Base-by-base conservation (phyloP, 2,113 vertebrate species). In the Tenebrosternarchus preto region DNA sequence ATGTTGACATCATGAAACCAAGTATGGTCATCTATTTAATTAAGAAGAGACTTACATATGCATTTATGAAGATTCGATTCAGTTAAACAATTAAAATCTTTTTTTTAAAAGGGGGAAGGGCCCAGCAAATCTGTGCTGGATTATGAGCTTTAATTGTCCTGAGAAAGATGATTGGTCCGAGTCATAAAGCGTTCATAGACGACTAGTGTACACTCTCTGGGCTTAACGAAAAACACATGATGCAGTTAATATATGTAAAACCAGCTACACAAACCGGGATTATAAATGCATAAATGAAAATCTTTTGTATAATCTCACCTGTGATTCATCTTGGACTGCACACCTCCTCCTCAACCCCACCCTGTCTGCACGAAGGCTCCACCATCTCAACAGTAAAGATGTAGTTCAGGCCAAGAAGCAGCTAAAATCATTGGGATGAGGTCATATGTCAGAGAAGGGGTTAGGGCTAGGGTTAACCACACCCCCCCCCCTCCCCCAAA, bases 321-420 rank as follows among this genome's bases (percentile, higher is more conserved):
- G 31, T 15, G 27, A 27, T n/a, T 85, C 87, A 93, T 92, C 83
- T 66, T 63, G 43, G 25, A 17, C 0, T 0, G 0, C 4, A 1
- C 92, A 93, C 3, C n/a, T n/a, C n/a, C n/a, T 19, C 82, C 53
- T 73, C 33, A 0, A 1, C 2, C 0, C 0, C 15, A 7, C 0
- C 1, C 73, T 92, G 93, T 66, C 71, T 89, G 89, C 93, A 94
- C 0, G 19, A 0, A 0, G 90, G 91, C 55, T 29, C 87, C 0
- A 0, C 87, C 91, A 94, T 82, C 2, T 69, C 73, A 57, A 89
- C 88, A 0, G 83, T 92, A 12, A 93, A 83, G 25, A 57, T 0
- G 60, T 93, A 94, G 25, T 89, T 90, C 0, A 64, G 0, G 22
- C 93, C 93, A 74, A 85, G 0, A 5, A 92, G 90, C 7, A 92